Conservation (phyloP, 1,140 invertebrate genomes). For the Heliconius eleuchia region DNA sequence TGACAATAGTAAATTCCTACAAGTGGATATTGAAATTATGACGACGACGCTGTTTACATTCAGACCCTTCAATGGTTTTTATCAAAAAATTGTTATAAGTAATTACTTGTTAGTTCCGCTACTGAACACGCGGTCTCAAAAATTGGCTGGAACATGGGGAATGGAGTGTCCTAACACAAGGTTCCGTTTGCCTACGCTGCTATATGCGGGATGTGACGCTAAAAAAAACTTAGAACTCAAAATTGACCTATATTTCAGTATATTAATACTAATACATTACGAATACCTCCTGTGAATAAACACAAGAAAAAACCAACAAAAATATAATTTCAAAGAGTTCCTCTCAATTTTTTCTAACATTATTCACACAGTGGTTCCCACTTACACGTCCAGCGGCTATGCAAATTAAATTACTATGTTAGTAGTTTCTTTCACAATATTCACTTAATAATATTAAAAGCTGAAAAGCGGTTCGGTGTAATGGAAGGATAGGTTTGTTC, state of each 20-base stretch:
- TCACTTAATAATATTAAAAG: conserved; percentile 46
- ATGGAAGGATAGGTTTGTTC: conserved; percentile 23
- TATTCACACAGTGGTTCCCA: conserved; percentile 6
- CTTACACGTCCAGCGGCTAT: conserved; percentile 20
- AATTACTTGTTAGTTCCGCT: too few species aligned
- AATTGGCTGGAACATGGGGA: too few species aligned
- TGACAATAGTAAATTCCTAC: too few species aligned
- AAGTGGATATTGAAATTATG: too few species aligned
- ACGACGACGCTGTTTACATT: too few species aligned
- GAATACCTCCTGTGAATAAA: not conserved
- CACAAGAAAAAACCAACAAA: not conserved
- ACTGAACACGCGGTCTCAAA: too few species aligned
- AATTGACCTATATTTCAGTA: not conserved
- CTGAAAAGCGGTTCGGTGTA: conserved; percentile 23
- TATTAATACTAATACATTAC: not conserved
- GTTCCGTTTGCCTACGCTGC: too few species aligned
- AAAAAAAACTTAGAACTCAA: not conserved
- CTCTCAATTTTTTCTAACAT: not conserved
- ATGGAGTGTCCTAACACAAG: too few species aligned
- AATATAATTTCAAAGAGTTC: not conserved
- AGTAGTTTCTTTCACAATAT: conserved; percentile 43
- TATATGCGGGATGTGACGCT: too few species aligned
- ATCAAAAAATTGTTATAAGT: too few species aligned
- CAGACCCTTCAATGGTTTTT: too few species aligned
- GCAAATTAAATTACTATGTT: conserved; percentile 44